Base-by-base conservation (phyloP, 1,140 invertebrate species). In the Drosophila seguyi region DNA sequence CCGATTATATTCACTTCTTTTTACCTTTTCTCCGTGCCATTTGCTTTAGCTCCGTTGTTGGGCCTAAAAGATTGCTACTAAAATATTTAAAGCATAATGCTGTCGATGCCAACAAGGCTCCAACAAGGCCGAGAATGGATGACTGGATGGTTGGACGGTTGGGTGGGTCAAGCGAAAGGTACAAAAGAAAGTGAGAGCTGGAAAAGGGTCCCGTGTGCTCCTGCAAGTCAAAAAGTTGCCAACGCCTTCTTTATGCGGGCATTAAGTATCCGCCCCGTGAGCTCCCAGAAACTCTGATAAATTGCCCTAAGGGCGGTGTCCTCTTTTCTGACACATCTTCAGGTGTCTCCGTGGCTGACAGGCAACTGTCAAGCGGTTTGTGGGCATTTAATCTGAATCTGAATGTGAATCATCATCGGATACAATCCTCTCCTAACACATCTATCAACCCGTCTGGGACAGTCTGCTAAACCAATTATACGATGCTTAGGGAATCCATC, bases 31-130 rank as follows among this genome's bases (percentile, higher is more conserved):
- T 29, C 20, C 20, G 11, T 31, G 25, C 38, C n/a, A 45, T 41
- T 57, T 47, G 31, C 25, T 52, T 29, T 20, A 41, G 6, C n/a
- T 18, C 63, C 39, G 39, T 29, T 59, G 31, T 67, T 42, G 75
- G 58, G 44, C 50, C 48, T 72, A 71, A 79, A 78, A 78, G 75
- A 79, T 79, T 79, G 75, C 75, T 78, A 56, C 75, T 77, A 42
- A 77, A 88, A 78, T 84, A 87, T 87, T 88, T 87, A 88, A 80
- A 74, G 73, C 85, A 50, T 56, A 76, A 63, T 56, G 69, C 71
- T 75, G 59, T 76, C 79, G 52, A 73, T 71, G 55, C 45, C 34
- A 20, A 53, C 58, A 38, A 61, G 27, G 36, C 55, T 61, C 16
- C 20, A 25, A 25, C 61, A 55, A 58, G 59, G 61, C 6, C 47